Conservation (phyloP, 2,797 vertebrate genomes). For the Crypturellus tataupa region DNA sequence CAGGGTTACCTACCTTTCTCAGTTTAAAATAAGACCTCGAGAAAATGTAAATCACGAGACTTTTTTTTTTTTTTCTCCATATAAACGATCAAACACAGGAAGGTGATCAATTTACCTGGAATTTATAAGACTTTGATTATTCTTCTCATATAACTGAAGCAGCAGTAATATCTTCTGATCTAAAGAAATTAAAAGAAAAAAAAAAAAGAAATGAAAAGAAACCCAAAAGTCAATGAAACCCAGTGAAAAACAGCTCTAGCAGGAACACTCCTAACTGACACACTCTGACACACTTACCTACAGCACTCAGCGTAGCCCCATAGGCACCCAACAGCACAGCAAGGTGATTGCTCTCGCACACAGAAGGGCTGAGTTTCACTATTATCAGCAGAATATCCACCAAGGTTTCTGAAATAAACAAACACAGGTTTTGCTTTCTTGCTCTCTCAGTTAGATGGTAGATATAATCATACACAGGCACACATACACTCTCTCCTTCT, state of each 20-base stretch:
- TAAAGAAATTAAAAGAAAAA: conserved; percentile 67
- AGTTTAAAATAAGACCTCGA: neutral
- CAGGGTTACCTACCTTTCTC: neutral
- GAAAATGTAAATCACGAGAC: neutral
- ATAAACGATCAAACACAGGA: neutral
- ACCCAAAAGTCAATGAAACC: neutral
- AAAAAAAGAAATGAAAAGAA: neutral
- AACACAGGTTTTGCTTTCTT: neutral
- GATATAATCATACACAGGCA: fast-evolving
- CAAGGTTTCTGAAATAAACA: conserved; percentile 84
- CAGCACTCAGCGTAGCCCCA: conserved; percentile 86
- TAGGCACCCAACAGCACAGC: conserved; percentile 92
- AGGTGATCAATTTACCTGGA: conserved; percentile 80
- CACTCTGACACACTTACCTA: conserved; percentile 83
- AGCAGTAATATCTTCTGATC: conserved; percentile 93
- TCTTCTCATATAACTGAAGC: conserved; percentile 91
- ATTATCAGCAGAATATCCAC: conserved; percentile 87
- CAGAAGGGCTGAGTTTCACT: conserved; percentile 85
- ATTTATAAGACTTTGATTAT: conserved; percentile 87
- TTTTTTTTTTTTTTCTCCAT: neutral
- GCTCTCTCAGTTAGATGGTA: neutral
- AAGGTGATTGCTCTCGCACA: conserved; percentile 90
- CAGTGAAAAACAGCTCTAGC: neutral
- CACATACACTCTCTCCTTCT: neutral
- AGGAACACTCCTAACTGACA: neutral